A percentile compares a stretch with the other conserved stretches of the same genome.
These are phyloP conservation scores for Chironomus striatipennis DNA, from an alignment of 1,140 invertebrate species.

Conservation along the genomic window DNA sequence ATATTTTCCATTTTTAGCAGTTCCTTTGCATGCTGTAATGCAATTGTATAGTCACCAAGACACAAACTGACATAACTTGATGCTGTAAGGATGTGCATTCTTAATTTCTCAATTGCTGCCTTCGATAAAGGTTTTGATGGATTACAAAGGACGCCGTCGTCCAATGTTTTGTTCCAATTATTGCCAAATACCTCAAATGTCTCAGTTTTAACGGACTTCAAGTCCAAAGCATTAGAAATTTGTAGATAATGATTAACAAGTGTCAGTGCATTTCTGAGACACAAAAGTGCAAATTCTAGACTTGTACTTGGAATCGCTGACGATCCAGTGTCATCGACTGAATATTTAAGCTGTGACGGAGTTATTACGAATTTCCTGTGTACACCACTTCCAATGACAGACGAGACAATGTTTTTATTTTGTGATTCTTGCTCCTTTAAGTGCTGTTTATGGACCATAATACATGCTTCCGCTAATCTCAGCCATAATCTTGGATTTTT, in stretches of 20 bases:
- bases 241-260: slow-evolving; percentile 35
- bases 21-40: slow-evolving; percentile 58
- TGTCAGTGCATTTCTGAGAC: slow-evolving; percentile 74
- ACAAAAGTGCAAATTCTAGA: slow-evolving; percentile 83
- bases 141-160: slow-evolving; percentile 41
- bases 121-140: slow-evolving; percentile 40
- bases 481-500: slow-evolving; percentile 87
- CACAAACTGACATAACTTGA: slow-evolving; percentile 78
- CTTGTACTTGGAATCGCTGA: slow-evolving; percentile 76
- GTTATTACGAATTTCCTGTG: slow-evolving; percentile 58
- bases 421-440: slow-evolving; percentile 39
- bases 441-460: slow-evolving; percentile 59
- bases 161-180: slow-evolving; percentile 32
- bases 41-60: slow-evolving; percentile 73
- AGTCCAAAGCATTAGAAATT: slow-evolving; percentile 31
- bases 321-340: slow-evolving; percentile 51
- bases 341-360: slow-evolving; percentile 46
- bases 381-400: slow-evolving; percentile 49
- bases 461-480: slow-evolving; percentile 86
- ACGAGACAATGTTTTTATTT: slow-evolving; percentile 54
- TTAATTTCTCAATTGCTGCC: slow-evolving; percentile 42
- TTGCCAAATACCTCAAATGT: background rate
- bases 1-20: slow-evolving; percentile 34
- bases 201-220: background rate
- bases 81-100: slow-evolving; percentile 64